These are phyloP conservation scores for Harpegnathos saltator DNA, from an alignment of 1,140 invertebrate species.

Conservation along the genomic window DNA sequence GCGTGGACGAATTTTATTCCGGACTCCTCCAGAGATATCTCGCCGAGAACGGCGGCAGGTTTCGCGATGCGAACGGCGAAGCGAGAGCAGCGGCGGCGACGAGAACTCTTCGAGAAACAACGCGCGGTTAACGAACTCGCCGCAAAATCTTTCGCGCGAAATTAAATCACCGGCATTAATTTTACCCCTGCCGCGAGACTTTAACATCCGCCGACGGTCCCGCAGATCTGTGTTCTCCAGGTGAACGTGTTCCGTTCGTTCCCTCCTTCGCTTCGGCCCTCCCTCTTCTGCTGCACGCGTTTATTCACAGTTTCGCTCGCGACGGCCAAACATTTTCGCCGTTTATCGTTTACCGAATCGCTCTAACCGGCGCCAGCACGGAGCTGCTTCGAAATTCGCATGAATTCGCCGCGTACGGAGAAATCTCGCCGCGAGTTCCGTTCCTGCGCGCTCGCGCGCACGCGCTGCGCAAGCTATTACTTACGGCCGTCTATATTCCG, in stretches of 20 bases:
- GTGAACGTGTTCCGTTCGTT: not conserved
- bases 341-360: not conserved
- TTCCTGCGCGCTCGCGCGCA: not conserved
- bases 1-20: constrained; percentile 34
- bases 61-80: not conserved
- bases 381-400: constrained; percentile 12
- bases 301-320: too few species aligned
- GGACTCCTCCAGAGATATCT: constrained; percentile 16
- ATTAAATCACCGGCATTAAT: constrained; percentile 5
- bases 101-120: constrained; percentile 8
- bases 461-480: constrained; percentile 43
- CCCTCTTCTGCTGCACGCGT: not conserved
- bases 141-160: not conserved
- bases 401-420: not conserved
- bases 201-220: too few species aligned
- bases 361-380: constrained; percentile 25
- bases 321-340: not conserved
- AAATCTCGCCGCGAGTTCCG: constrained; percentile 36
- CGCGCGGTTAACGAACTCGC: not conserved
- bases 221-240: too few species aligned
- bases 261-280: not conserved
- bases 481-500: constrained; percentile 61
- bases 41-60: not conserved
- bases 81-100: too few species aligned
- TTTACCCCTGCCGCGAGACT: not conserved